Conservation (phyloP, 2,113 vertebrate species). For the Callaeas wilsoni region DNA sequence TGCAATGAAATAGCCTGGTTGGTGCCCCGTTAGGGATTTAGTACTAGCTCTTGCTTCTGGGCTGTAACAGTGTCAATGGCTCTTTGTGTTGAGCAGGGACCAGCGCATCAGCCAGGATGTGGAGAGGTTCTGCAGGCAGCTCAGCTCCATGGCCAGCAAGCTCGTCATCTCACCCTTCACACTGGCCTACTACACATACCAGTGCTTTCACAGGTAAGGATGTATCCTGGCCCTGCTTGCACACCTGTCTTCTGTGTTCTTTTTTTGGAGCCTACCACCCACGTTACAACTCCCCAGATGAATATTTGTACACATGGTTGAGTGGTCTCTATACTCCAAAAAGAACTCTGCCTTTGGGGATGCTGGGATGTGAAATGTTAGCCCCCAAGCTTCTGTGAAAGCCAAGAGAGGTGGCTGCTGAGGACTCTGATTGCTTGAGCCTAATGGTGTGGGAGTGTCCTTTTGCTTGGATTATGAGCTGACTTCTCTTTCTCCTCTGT, state of each 20-base stretch:
- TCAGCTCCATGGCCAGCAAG: conserved; percentile 89
- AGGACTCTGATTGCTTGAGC: neutral
- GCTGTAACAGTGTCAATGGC: neutral
- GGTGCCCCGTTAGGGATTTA: neutral
- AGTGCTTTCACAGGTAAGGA: conserved; percentile 87
- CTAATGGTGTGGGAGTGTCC: neutral
- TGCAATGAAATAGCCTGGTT: neutral
- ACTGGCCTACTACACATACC: conserved; percentile 89
- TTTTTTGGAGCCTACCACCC: neutral
- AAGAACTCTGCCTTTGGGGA: neutral
- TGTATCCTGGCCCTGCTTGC: neutral
- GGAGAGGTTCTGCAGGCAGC: conserved; percentile 89
- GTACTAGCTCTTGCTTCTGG: neutral
- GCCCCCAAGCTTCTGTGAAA: neutral
- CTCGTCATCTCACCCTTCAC: conserved; percentile 90
- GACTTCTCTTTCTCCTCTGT: neutral
- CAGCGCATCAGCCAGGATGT: conserved; percentile 97
- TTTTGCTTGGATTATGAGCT: neutral
- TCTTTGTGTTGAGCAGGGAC: conserved; percentile 76
- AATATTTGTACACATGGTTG: neutral
- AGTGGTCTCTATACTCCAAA: neutral
- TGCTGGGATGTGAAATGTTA: neutral
- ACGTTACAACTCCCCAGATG: neutral
- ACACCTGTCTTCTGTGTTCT: neutral
- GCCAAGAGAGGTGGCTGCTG: neutral